Evolutionary conservation across 2,797 vertebrate species (phyloP).

Genomic region (Protonibea diacanthus): DNA sequence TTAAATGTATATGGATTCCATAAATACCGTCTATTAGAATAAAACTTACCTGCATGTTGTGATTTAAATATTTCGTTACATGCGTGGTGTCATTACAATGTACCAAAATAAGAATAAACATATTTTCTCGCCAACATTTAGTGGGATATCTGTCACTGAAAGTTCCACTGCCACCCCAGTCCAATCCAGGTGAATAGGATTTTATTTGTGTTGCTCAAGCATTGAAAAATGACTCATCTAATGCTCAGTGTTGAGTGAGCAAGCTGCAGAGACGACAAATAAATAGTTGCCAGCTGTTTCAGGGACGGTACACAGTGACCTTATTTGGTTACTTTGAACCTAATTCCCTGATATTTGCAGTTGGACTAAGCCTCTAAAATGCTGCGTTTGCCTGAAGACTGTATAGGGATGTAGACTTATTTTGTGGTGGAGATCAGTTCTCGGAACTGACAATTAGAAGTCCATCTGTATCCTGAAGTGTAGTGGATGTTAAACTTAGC

Average conservation of each 20-base stretch:
- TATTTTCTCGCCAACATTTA: neutral
- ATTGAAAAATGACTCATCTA: neutral
- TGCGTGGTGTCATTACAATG: too few relatives aligned
- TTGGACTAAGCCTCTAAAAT: neutral
- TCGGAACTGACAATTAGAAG: neutral
- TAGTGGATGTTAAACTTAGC: neutral
- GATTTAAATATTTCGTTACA: neutral
- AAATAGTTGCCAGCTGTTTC: neutral
- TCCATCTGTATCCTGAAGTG: neutral
- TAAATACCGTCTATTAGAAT: neutral
- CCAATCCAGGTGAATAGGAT: neutral
- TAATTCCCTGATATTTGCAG: neutral
- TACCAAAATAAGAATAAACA: neutral
- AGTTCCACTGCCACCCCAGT: neutral
- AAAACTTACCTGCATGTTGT: too few relatives aligned
- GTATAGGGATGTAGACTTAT: slow-evolving; percentile 10
- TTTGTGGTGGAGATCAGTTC: neutral
- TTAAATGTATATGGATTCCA: neutral
- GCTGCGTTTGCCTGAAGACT: neutral
- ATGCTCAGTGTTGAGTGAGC: neutral
- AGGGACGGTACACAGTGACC: neutral
- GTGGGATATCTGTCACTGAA: neutral
- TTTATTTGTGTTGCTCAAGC: neutral
- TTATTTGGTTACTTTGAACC: neutral
- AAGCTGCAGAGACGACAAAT: neutral